phyloP scores from a whole-genome alignment of 2,797 vertebrate genomes.

The Salmo trutta region DNA sequence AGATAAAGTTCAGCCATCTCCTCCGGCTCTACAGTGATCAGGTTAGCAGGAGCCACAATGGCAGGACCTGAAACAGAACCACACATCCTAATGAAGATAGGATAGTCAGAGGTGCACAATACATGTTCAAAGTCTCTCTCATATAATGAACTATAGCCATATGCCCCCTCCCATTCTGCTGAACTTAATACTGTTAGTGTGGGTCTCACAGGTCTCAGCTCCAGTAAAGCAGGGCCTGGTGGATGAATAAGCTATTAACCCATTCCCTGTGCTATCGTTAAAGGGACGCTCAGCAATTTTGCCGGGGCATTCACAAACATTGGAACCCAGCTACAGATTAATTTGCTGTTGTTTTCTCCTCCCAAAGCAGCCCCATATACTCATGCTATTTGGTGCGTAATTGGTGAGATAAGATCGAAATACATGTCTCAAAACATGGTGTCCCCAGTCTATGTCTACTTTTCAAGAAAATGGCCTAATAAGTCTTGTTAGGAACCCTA shows the following conservation, averaged over 20 bases:
- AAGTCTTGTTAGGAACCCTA: too few species aligned
- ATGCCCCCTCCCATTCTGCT: not conserved
- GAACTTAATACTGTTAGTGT: not conserved
- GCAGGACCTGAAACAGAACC: not conserved
- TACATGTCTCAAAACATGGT: not conserved
- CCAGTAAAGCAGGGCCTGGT: not conserved
- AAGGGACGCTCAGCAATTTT: not conserved
- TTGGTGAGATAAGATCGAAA: not conserved
- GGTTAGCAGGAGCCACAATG: not conserved
- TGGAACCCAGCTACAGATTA: not conserved
- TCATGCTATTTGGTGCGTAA: not conserved
- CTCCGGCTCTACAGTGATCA: not conserved
- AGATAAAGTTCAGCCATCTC: not conserved
- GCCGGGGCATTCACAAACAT: not conserved
- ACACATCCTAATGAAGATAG: conserved; percentile 1
- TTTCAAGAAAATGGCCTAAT: not conserved
- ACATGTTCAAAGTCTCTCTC: not conserved
- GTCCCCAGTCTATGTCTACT: not conserved
- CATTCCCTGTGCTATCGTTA: not conserved
- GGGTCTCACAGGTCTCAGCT: not conserved
- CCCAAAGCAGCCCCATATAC: not conserved
- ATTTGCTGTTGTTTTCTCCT: not conserved
- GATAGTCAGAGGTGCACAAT: not conserved
- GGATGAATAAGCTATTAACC: not conserved
- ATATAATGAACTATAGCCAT: not conserved